These are phyloP conservation scores for Lypha dubia DNA, from an alignment of 2,888 invertebrate species.

Conservation along the genomic window DNA sequence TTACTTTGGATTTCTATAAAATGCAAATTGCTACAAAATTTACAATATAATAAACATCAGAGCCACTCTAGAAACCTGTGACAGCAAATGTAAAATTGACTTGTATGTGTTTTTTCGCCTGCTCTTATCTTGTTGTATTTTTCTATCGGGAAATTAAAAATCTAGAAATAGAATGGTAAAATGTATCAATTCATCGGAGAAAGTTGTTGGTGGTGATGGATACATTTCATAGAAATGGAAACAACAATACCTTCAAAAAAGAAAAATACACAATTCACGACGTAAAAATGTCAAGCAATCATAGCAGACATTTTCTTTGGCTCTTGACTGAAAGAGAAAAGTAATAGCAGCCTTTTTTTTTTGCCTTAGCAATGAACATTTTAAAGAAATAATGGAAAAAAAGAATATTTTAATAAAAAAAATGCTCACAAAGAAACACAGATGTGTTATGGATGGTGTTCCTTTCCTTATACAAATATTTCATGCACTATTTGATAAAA, in stretches of 20 bases:
- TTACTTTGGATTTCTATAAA: conserved; percentile 20
- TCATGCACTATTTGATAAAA: no score
- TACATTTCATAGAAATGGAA: conserved; percentile 1
- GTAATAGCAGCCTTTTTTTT: background rate
- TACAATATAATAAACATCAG: background rate
- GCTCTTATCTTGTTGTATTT: background rate
- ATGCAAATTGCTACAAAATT: background rate
- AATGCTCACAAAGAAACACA: no score
- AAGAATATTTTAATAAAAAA: no score
- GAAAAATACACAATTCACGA: conserved; percentile 36
- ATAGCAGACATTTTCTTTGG: conserved; percentile 33
- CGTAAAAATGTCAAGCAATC: conserved; percentile 61
- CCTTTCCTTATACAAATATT: no score
- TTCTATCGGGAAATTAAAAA: background rate
- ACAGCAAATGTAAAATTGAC: conserved; percentile 28
- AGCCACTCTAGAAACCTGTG: background rate
- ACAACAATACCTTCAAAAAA: background rate
- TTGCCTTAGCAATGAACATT: background rate
- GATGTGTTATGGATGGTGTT: no score
- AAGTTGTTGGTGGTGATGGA: no score
- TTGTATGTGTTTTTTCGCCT: background rate
- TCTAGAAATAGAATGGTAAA: background rate
- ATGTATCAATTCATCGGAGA: conserved; percentile 22
- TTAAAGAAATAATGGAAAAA: background rate
- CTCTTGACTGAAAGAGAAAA: conserved; percentile 11